A percentile compares a stretch with the other conserved stretches of the same genome.
Evolutionary conservation across 2,888 invertebrate genomes (phyloP).

Genomic region (Euzetes globulus): DNA sequence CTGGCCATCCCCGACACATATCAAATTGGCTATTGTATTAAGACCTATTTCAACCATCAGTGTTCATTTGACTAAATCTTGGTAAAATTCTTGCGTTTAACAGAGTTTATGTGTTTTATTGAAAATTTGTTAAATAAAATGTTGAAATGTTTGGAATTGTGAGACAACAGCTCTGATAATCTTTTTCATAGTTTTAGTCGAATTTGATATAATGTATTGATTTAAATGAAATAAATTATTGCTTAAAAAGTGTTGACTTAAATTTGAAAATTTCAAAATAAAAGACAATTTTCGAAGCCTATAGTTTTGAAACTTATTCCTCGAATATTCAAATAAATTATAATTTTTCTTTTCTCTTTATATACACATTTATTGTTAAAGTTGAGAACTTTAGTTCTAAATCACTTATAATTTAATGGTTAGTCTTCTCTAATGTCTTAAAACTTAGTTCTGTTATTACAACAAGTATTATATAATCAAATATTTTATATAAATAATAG

Average conservation of each 20-base stretch:
- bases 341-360: background rate
- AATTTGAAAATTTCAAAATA: too few species aligned
- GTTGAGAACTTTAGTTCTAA: background rate
- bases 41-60: too few species aligned
- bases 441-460: constrained; percentile 4
- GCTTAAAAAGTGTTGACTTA: background rate
- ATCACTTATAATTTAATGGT: constrained; percentile 15
- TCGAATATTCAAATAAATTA: background rate
- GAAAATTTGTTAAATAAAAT: background rate
- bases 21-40: too few species aligned
- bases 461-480: background rate
- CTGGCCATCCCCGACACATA: too few species aligned
- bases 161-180: too few species aligned
- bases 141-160: background rate
- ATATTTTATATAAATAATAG: constrained; percentile 17
- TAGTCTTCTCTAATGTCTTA: constrained; percentile 13
- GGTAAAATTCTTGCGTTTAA: background rate
- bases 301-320: background rate
- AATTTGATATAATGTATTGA: background rate
- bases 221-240: background rate
- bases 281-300: too few species aligned
- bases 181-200: background rate
- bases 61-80: too few species aligned
- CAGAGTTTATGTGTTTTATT: background rate
- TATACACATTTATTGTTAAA: constrained; percentile 16